A percentile compares a stretch with the other conserved stretches of the same genome.
Evolutionary conservation across 2,113 vertebrate species (phyloP).

Genomic region (Ivindomyrus marchei): DNA sequence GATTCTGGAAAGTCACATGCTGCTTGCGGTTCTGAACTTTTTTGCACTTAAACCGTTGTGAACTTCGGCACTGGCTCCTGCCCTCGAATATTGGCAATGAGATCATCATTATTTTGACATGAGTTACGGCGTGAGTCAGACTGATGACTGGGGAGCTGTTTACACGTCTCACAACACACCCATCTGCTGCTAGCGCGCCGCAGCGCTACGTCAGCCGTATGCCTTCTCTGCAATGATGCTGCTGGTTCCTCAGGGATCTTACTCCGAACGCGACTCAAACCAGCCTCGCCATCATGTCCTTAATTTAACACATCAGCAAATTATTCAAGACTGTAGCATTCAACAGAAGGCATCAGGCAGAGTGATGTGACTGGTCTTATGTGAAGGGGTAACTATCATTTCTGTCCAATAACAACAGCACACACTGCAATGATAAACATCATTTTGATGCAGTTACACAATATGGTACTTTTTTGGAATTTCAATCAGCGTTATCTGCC

Average conservation of each 20-base stretch:
- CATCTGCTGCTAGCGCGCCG: background rate
- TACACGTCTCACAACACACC: background rate
- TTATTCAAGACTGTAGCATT: background rate
- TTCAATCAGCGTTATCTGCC: background rate
- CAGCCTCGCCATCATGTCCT: background rate
- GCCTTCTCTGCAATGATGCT: too few relatives aligned
- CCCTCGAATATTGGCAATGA: background rate
- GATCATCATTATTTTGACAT: constrained; percentile 1
- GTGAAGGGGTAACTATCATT: background rate
- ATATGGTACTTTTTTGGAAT: background rate
- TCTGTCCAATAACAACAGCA: background rate
- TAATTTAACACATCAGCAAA: constrained; percentile 4
- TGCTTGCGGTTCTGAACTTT: background rate
- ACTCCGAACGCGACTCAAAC: background rate
- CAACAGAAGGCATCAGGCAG: background rate
- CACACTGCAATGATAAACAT: background rate
- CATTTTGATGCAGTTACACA: background rate
- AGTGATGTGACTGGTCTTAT: background rate
- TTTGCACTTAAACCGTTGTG: background rate
- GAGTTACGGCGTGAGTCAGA: background rate
- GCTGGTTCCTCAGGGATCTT: background rate
- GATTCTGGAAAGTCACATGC: background rate
- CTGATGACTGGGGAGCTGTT: background rate
- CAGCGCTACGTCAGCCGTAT: background rate
- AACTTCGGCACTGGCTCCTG: background rate